Base-by-base conservation (phyloP, 2,888 invertebrate genomes). In the Lasioglossum leucozonium region DNA sequence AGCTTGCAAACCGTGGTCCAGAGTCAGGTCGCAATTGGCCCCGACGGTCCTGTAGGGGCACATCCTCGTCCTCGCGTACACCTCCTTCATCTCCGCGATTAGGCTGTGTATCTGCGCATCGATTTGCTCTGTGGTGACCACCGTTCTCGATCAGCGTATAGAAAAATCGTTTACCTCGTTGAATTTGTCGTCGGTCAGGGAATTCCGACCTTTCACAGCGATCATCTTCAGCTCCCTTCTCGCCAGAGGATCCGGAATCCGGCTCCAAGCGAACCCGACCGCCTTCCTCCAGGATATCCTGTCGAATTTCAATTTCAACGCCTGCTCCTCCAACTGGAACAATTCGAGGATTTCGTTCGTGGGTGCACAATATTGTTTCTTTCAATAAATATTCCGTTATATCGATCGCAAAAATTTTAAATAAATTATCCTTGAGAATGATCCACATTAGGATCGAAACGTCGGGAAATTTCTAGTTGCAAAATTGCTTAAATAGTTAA, bases 31-130 rank as follows among this genome's bases (percentile, higher is more conserved):
- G 80, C 96, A 96, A 22, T 92, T 73, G 3, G 91, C 91, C 10
- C 93, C 93, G 88, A 94, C 93, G 72, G 93, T 96, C 91, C 96
- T 95, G 85, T 95, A 97, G 0, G 97, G 97, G 90, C 98, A 98
- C 51, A 98, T 96, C 92, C 96, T 96, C 0, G 97, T 97, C 30
- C 96, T 96, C 83, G 97, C 96, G 95, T 97, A 98, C 42, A 97
- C 96, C 90, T 97, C 97, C 92, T 97, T 97, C 98, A 98, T 98
- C 93, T 97, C 97, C 0, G 97, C 95, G 90, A 98, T 96, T 51
- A 97, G 92, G 91, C 97, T 97, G 91, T 97, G 97, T 79, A 97
- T 96, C 97, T 97, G 95, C 4, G 95, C 1, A 95, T 89, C 73
- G 37, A n/a, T n/a, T 80, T 79, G 18, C 4, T 44, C 47, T 58